Evolutionary conservation across 1,140 invertebrate species (phyloP).

Genomic region (Caenorhabditis inopinata): DNA sequence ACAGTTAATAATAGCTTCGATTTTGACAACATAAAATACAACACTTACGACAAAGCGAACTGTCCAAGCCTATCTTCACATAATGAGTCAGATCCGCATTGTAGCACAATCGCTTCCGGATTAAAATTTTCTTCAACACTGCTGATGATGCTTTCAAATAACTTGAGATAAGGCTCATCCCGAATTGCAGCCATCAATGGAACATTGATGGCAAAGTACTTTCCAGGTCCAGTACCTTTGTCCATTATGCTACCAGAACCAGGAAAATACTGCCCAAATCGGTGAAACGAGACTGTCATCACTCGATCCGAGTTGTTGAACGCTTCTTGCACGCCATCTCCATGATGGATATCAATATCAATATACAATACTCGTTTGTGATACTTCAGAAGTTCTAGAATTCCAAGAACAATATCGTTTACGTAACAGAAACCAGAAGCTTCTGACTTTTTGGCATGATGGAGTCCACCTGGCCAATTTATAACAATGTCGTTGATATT

Average conservation of each 20-base stretch:
- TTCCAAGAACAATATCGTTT: constrained; percentile 89
- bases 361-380: constrained; percentile 84
- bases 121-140: constrained; percentile 91
- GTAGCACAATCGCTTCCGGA: constrained; percentile 92
- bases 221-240: constrained; percentile 84
- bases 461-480: constrained; percentile 97
- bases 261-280: constrained; percentile 97
- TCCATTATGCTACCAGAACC: constrained; percentile 98
- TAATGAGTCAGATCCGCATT: constrained; percentile 96
- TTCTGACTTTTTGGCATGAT: constrained; percentile 95
- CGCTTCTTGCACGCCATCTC: constrained; percentile 97
- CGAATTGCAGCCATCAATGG: constrained; percentile 94
- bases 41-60: constrained; percentile 72
- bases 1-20: background rate
- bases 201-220: constrained; percentile 94
- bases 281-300: constrained; percentile 99
- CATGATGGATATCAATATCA: constrained; percentile 99
- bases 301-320: constrained; percentile 95
- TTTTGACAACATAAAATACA: background rate
- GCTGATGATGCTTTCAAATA: constrained; percentile 89
- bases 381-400: constrained; percentile 84
- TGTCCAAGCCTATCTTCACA: constrained; percentile 88
- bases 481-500: constrained; percentile 86
- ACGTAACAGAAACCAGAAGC: constrained; percentile 96
- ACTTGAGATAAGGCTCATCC: constrained; percentile 85